phyloP scores from a whole-genome alignment of 2,888 invertebrate genomes.

The Phorcus lineatus region DNA sequence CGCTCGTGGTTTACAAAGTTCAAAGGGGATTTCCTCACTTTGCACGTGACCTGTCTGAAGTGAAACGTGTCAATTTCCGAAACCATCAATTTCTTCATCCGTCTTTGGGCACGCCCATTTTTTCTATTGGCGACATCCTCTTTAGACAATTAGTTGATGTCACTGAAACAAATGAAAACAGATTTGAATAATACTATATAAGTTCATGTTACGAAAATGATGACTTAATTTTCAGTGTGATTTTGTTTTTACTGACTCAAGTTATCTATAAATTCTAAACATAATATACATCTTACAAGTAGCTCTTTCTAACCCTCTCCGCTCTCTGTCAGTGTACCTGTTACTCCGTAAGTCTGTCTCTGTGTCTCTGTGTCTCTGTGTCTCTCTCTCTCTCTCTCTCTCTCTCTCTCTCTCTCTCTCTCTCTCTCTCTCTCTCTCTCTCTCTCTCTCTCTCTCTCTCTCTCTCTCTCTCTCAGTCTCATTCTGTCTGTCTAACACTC shows the following conservation, averaged over 20 bases:
- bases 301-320: too few relatives aligned
- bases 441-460: neutral
- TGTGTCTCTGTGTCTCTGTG: neutral
- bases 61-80: neutral
- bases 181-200: too few relatives aligned
- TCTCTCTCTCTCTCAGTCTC: neutral
- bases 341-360: neutral
- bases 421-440: neutral
- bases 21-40: neutral
- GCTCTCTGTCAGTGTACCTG: too few relatives aligned
- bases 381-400: neutral
- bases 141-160: neutral
- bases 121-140: neutral
- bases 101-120: neutral
- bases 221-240: too few relatives aligned
- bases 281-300: too few relatives aligned
- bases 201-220: too few relatives aligned
- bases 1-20: constrained; percentile 8
- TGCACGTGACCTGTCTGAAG: neutral
- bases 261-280: too few relatives aligned
- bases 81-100: neutral
- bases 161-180: neutral
- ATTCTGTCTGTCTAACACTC: neutral
- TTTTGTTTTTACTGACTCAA: too few relatives aligned
- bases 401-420: neutral